Percentiles rank a stretch among this genome's conserved stretches.
Conservation (phyloP, 1,140 invertebrate genomes). For the Dinoponera quadriceps region DNA sequence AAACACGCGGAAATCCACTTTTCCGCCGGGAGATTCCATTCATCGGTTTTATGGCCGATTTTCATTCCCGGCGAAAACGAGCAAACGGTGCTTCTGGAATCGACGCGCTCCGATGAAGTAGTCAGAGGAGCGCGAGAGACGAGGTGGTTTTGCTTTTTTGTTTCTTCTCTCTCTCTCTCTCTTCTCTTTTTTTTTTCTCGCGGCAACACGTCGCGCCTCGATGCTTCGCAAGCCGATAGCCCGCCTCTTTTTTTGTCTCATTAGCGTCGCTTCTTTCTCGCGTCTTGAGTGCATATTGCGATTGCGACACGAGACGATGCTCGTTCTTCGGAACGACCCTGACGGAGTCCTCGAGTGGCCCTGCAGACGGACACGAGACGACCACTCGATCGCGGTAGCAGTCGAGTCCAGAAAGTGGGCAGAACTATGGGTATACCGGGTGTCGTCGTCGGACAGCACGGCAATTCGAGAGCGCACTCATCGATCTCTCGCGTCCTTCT, state of each 20-base stretch:
- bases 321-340: conserved; percentile 66
- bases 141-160: too few species aligned
- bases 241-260: conserved; percentile 49
- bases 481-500: too few species aligned
- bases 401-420: not conserved
- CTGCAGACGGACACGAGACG: conserved; percentile 30
- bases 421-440: not conserved
- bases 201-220: not conserved
- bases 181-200: not conserved
- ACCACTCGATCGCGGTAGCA: conserved; percentile 22
- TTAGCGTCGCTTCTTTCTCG: conserved; percentile 52
- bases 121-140: too few species aligned
- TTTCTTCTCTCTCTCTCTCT: too few species aligned
- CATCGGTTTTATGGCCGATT: too few species aligned
- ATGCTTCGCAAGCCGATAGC: not conserved
- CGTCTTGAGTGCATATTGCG: conserved; percentile 23
- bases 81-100: too few species aligned
- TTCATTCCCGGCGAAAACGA: too few species aligned
- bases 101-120: too few species aligned
- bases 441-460: not conserved
- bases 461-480: too few species aligned
- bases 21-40: too few species aligned
- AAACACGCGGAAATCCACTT: too few species aligned
- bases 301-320: conserved; percentile 50
- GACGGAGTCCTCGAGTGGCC: conserved; percentile 48